Evolutionary conservation across 2,888 invertebrate species (phyloP).

Genomic region (Melanchra persicariae): DNA sequence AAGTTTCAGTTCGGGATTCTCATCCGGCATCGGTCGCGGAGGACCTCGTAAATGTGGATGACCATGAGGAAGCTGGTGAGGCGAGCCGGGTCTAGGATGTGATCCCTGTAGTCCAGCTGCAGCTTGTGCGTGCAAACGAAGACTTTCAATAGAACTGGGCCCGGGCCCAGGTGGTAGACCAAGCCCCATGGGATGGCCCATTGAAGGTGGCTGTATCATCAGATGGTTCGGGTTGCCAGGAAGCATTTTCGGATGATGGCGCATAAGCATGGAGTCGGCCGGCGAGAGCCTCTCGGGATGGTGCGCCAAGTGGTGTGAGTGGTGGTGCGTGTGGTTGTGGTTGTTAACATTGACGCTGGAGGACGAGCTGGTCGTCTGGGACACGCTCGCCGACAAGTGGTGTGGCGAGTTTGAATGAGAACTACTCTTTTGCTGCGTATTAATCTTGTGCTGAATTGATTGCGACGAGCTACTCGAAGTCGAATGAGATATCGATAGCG

Average conservation of each 20-base stretch:
- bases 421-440: slow-evolving; percentile 88
- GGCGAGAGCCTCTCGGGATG: slow-evolving; percentile 93
- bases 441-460: slow-evolving; percentile 92
- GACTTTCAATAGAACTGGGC: slow-evolving; percentile 93
- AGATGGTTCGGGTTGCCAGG: slow-evolving; percentile 91
- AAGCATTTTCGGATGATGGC: slow-evolving; percentile 90
- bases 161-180: slow-evolving; percentile 91
- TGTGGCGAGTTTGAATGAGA: slow-evolving; percentile 88
- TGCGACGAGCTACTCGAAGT: slow-evolving; percentile 92
- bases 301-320: slow-evolving; percentile 91
- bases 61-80: slow-evolving; percentile 89
- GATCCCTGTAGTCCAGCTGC: slow-evolving; percentile 88
- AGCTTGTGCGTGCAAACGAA: slow-evolving; percentile 94
- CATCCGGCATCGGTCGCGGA: slow-evolving; percentile 84
- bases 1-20: slow-evolving; percentile 90
- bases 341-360: slow-evolving; percentile 90
- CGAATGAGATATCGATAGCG: slow-evolving; percentile 92
- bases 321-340: slow-evolving; percentile 93
- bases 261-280: slow-evolving; percentile 88
- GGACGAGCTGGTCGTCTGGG: slow-evolving; percentile 89
- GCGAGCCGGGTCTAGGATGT: slow-evolving; percentile 89
- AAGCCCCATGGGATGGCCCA: slow-evolving; percentile 91
- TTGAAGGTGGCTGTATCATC: slow-evolving; percentile 92
- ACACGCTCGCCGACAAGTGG: slow-evolving; percentile 90
- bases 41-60: slow-evolving; percentile 88